Evolutionary conservation across 1,140 invertebrate genomes (phyloP).

Genomic region (Anoplolepis gracilipes): DNA sequence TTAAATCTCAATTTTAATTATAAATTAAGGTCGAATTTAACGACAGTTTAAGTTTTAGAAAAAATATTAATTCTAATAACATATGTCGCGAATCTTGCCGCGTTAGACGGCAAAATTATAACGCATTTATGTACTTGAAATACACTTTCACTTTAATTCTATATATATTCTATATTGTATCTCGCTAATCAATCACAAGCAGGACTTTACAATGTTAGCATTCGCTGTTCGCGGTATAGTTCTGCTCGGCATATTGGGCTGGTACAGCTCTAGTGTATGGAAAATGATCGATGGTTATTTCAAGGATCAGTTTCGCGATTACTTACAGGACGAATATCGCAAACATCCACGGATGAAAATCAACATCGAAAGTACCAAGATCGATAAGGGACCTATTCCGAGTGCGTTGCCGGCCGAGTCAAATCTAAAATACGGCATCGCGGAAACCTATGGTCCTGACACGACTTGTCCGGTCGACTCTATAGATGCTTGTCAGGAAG

Average conservation of each 20-base stretch:
- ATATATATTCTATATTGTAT: not conserved
- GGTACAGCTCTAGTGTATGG: conserved; percentile 86
- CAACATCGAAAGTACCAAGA: conserved; percentile 3
- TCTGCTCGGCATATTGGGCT: conserved; percentile 83
- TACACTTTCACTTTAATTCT: not conserved
- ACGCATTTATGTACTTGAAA: not conserved
- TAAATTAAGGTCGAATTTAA: not conserved
- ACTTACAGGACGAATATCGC: conserved; percentile 82
- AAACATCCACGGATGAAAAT: conserved; percentile 80
- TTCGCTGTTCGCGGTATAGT: conserved; percentile 82
- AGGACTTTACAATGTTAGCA: conserved; percentile 77
- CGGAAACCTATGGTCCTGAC: not conserved
- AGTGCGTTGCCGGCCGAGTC: conserved; percentile 1
- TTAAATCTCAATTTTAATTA: not conserved
- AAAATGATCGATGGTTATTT: conserved; percentile 86
- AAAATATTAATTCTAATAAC: not conserved
- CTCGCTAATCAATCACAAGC: not conserved
- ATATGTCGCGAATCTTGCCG: not conserved
- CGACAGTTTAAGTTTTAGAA: not conserved
- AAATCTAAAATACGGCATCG: not conserved
- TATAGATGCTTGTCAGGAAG: conserved; percentile 8
- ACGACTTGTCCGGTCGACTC: conserved; percentile 34
- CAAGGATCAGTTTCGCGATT: conserved; percentile 85
- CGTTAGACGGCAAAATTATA: not conserved
- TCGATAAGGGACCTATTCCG: conserved; percentile 40